Conservation (phyloP, 1,140 invertebrate species). For the Megathymus violae region DNA sequence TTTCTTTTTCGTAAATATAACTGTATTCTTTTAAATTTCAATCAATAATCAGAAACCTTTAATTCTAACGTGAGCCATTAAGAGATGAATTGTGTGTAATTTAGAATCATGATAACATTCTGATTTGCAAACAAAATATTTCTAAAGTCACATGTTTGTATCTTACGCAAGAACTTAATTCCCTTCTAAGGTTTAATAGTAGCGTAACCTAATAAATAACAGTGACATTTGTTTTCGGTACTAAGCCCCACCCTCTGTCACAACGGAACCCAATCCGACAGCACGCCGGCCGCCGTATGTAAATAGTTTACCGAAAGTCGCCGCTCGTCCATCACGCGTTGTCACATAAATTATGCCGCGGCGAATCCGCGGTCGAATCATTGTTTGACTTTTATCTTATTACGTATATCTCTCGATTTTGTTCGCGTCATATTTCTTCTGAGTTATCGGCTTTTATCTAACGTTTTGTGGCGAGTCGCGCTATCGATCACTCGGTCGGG, state of each 20-base stretch:
- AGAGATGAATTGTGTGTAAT: no score
- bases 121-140: no score
- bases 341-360: constrained; percentile 83
- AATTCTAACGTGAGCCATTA: no score
- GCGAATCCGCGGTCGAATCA: constrained; percentile 83
- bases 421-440: constrained; percentile 83
- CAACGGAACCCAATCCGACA: constrained; percentile 79
- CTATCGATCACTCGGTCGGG: constrained; percentile 77
- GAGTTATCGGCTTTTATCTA: constrained; percentile 83
- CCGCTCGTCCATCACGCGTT: constrained; percentile 83
- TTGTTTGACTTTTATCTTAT: constrained; percentile 84
- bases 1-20: no score
- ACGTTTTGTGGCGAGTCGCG: constrained; percentile 80
- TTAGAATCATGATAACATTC: no score
- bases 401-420: constrained; percentile 83
- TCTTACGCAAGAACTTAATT: constrained; percentile 50
- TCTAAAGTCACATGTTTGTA: no score
- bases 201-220: constrained; percentile 81
- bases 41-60: no score
- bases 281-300: constrained; percentile 76
- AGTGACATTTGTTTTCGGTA: constrained; percentile 82
- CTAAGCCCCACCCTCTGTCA: constrained; percentile 81
- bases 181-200: constrained; percentile 75
- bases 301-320: constrained; percentile 83
- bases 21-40: no score